Evolutionary conservation across 1,140 invertebrate genomes (phyloP).

Genomic region (Brachionus calyciflorus): DNA sequence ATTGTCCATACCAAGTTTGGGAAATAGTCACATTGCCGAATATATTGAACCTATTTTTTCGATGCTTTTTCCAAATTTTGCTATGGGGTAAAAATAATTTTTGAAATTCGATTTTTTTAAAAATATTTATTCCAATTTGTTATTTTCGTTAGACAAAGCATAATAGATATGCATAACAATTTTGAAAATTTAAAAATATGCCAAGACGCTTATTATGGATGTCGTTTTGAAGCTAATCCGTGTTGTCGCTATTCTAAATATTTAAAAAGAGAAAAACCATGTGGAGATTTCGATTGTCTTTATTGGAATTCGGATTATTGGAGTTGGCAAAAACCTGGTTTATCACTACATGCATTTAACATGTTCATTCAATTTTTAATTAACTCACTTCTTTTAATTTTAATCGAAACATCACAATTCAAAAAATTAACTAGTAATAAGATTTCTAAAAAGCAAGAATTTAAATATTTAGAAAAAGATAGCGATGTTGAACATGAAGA

Average conservation of each 20-base stretch:
- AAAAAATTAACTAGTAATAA: background rate
- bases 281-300: slow-evolving; percentile 15
- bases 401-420: background rate
- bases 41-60: slow-evolving; percentile 56
- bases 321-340: slow-evolving; percentile 40
- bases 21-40: slow-evolving; percentile 49
- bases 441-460: background rate
- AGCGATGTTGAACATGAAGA: slow-evolving; percentile 10
- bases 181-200: slow-evolving; percentile 15
- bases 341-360: background rate
- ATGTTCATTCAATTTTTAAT: background rate
- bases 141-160: no score
- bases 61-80: slow-evolving; percentile 56
- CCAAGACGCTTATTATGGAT: background rate
- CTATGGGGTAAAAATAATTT: slow-evolving; percentile 49
- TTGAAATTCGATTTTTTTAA: background rate
- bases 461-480: slow-evolving; percentile 19
- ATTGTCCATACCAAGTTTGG: slow-evolving; percentile 53
- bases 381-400: background rate
- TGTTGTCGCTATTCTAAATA: slow-evolving; percentile 16
- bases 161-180: background rate
- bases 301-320: slow-evolving; percentile 8
- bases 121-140: background rate
- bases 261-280: background rate
- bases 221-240: slow-evolving; percentile 9